phyloP scores from a whole-genome alignment of 2,797 vertebrate species.

The Acanthiza pusilla region DNA sequence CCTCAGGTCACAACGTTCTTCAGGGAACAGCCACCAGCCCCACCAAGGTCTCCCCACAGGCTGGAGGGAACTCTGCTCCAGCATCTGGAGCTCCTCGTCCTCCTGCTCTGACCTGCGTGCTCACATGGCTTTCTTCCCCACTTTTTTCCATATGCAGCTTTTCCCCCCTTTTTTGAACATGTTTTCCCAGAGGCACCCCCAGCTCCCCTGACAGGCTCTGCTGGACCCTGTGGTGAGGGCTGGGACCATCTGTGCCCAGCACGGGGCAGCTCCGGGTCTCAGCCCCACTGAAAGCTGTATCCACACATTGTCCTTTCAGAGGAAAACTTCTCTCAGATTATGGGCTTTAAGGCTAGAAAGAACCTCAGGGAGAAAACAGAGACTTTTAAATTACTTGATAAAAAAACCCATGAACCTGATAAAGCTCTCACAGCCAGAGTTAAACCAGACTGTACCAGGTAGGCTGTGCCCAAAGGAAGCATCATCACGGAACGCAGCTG shows the following conservation, averaged over 20 bases:
- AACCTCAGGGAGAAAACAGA: neutral
- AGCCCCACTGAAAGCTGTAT: neutral
- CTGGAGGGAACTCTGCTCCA: neutral
- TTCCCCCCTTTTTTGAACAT: neutral
- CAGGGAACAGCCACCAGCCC: neutral
- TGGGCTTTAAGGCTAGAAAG: neutral
- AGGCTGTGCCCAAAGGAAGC: neutral
- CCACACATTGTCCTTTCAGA: neutral
- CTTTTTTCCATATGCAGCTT: neutral
- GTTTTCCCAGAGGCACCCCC: neutral
- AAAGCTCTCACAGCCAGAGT: neutral
- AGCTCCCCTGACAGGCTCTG: neutral
- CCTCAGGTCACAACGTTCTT: neutral
- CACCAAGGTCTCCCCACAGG: neutral
- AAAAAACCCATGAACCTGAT: neutral
- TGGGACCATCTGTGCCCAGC: accelerated
- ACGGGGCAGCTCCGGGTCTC: accelerated
- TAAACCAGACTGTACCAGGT: neutral
- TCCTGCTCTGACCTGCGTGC: neutral
- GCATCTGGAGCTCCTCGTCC: neutral
- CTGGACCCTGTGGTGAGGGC: neutral
- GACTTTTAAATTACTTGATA: neutral
- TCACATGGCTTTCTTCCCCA: neutral
- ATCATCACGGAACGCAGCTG: neutral
- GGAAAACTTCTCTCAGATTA: neutral